Conservation (phyloP, 1,140 invertebrate genomes). For the Rhopalosiphum maidis region DNA sequence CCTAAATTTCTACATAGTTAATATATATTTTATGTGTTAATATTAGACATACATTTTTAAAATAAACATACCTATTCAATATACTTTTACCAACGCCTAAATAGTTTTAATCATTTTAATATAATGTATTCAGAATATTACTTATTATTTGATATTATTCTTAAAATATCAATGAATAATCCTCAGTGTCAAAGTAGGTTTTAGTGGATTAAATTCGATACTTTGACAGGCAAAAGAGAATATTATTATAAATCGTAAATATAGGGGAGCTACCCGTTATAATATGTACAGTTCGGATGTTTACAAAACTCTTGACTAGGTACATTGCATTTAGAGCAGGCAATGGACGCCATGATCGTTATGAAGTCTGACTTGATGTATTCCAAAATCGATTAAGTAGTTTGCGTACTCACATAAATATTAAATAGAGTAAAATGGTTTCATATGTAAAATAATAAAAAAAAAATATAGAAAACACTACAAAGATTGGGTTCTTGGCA, state of each 20-base stretch:
- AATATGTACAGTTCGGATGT: conserved; percentile 43
- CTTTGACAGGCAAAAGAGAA: conserved; percentile 16
- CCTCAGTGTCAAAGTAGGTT: background rate
- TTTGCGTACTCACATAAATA: background rate
- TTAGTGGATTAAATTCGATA: conserved; percentile 34
- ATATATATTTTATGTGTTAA: background rate
- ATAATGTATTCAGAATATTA: background rate
- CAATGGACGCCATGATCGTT: background rate
- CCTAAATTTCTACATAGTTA: background rate
- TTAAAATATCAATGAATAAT: background rate
- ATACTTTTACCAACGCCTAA: background rate
- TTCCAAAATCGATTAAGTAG: conserved; percentile 32
- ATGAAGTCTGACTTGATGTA: conserved; percentile 31
- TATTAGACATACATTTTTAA: background rate
- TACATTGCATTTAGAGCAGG: conserved; percentile 35
- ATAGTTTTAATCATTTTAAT: background rate
- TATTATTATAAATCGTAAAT: conserved; percentile 43
- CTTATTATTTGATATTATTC: background rate
- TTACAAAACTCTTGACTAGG: conserved; percentile 55
- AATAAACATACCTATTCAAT: background rate
- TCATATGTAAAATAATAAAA: background rate
- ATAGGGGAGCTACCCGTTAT: conserved; percentile 19
- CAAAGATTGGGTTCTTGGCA: background rate
- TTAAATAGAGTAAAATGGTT: background rate
- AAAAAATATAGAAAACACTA: background rate